phyloP scores from a whole-genome alignment of 2,888 invertebrate genomes.

The Mesorhabditis spiculigera region DNA sequence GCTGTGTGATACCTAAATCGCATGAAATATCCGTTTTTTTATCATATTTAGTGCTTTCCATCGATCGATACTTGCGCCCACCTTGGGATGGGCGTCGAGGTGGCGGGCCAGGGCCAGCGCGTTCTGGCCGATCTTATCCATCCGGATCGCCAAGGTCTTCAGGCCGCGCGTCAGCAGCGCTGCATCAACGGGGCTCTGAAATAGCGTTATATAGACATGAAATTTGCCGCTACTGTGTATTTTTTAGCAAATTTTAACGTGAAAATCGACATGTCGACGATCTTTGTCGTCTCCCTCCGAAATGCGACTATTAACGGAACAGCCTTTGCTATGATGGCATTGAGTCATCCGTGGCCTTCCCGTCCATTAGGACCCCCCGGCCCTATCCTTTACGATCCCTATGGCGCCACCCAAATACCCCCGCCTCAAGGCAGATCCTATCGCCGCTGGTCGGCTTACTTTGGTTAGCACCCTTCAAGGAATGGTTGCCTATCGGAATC shows the following conservation, averaged over 20 bases:
- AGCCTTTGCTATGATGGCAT: not conserved
- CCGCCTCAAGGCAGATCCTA: no score
- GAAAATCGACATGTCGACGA: no score
- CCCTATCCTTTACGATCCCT: no score
- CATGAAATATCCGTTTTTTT: not conserved
- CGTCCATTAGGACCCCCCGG: no score
- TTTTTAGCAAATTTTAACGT: no score
- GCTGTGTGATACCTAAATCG: conserved; percentile 23
- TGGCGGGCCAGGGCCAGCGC: conserved; percentile 30
- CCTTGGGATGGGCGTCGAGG: conserved; percentile 33
- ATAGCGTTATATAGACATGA: not conserved
- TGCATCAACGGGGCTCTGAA: conserved; percentile 34
- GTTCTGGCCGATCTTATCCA: conserved; percentile 29
- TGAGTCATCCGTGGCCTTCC: not conserved
- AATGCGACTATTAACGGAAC: not conserved
- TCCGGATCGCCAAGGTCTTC: conserved; percentile 39
- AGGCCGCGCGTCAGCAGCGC: conserved; percentile 36
- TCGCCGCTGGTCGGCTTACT: no score
- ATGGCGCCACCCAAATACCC: no score
- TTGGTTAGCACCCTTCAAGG: no score
- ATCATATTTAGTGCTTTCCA: not conserved
- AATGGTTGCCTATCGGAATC: no score
- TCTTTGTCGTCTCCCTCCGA: no score
- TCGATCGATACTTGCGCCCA: conserved; percentile 7
- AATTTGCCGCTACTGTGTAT: no score